These are phyloP conservation scores for Ptyas mucosa DNA, from an alignment of 2,113 vertebrate species.

Conservation along the genomic window DNA sequence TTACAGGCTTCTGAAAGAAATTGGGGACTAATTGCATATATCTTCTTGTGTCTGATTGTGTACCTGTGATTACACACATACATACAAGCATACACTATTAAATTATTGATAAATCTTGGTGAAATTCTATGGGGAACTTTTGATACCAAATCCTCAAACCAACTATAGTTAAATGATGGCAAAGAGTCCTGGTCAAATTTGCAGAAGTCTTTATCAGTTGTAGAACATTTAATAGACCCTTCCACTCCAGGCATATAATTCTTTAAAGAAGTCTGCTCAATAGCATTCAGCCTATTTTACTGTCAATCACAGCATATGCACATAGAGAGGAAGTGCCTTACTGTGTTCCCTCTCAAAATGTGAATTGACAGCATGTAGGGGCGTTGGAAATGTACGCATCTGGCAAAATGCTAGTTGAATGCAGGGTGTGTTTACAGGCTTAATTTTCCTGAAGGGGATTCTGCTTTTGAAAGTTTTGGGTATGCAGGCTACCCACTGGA, in stretches of 20 bases:
- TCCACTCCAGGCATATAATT: background rate
- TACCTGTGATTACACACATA: background rate
- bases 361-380: slow-evolving; percentile 17
- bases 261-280: background rate
- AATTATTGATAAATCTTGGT: background rate
- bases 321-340: background rate
- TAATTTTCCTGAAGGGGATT: slow-evolving; percentile 28
- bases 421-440: background rate
- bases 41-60: background rate
- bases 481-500: slow-evolving; percentile 25
- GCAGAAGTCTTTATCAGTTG: background rate
- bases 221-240: background rate
- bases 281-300: background rate
- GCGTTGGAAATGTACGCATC: background rate
- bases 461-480: slow-evolving; percentile 15
- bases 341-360: slow-evolving; percentile 11
- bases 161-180: background rate
- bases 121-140: background rate
- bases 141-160: background rate
- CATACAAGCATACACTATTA: background rate
- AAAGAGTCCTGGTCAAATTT: background rate
- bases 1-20: background rate
- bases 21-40: background rate
- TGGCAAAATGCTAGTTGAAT: background rate
- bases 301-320: background rate